Percentiles rank a stretch among this genome's conserved stretches.
phyloP scores from a whole-genome alignment of 2,888 invertebrate genomes.

The Drosophila recens region DNA sequence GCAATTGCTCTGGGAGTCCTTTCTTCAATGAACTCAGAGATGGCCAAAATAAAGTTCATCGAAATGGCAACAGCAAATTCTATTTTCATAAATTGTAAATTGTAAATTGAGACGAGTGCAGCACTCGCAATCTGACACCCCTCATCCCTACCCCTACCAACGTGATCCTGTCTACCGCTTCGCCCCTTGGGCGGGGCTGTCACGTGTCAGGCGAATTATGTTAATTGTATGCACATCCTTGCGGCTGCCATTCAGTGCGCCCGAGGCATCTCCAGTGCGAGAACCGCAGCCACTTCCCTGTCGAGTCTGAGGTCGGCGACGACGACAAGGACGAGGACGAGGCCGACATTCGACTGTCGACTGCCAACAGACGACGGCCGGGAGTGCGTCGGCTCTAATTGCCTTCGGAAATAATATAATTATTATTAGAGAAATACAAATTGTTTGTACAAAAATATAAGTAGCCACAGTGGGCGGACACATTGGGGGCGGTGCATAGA shows the following conservation, averaged over 20 bases:
- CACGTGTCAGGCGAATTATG: conserved; percentile 85
- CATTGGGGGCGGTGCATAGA: neutral
- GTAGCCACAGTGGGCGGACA: conserved; percentile 16
- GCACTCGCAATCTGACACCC: conserved; percentile 68
- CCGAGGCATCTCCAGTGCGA: conserved; percentile 12
- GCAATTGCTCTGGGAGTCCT: conserved; percentile 21
- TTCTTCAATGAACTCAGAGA: conserved; percentile 1
- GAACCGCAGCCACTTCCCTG: conserved; percentile 42
- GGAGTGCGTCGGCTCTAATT: conserved; percentile 70
- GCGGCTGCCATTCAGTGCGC: conserved; percentile 52
- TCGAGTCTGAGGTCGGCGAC: neutral
- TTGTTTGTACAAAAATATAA: conserved; percentile 50
- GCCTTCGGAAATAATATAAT: conserved; percentile 75
- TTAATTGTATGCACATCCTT: conserved; percentile 83
- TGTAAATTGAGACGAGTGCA: conserved; percentile 80
- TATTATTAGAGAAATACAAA: conserved; percentile 62
- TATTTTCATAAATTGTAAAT: conserved; percentile 79
- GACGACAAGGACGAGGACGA: neutral
- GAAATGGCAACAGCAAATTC: conserved; percentile 74
- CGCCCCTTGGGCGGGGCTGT: conserved; percentile 50
- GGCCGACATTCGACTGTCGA: conserved; percentile 11
- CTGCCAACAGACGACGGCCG: conserved; percentile 14
- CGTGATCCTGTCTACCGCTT: conserved; percentile 5
- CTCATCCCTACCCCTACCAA: neutral
- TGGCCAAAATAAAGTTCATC: conserved; percentile 68